Evolutionary conservation across 2,888 invertebrate genomes (phyloP).

Genomic region (Tribolium freemani): DNA sequence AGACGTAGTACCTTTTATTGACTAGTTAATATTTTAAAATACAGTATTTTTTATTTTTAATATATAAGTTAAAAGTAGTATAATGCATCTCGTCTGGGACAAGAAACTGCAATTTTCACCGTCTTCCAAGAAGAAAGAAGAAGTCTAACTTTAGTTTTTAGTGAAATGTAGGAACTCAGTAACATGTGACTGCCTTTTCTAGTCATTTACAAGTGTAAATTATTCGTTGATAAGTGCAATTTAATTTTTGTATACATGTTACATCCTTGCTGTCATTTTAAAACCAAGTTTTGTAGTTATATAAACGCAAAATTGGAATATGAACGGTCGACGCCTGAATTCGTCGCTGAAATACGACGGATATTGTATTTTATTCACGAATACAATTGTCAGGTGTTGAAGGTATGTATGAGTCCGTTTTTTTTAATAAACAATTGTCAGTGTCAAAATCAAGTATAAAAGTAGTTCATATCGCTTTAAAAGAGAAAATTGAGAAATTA

Average conservation of each 20-base stretch:
- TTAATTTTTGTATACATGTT: not conserved
- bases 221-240: not conserved
- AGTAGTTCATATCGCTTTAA: no score
- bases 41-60: not conserved
- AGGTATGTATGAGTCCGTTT: no score
- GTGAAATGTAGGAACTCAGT: not conserved
- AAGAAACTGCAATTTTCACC: not conserved
- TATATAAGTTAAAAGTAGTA: not conserved
- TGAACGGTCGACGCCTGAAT: conserved; percentile 41
- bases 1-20: no score
- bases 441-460: no score
- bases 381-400: conserved; percentile 41
- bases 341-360: conserved; percentile 46
- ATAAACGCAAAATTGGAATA: conserved; percentile 45
- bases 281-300: conserved; percentile 46
- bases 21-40: no score
- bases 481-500: no score
- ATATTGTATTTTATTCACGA: conserved; percentile 47
- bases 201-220: not conserved
- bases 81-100: not conserved
- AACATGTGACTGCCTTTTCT: not conserved
- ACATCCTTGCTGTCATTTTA: not conserved
- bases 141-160: not conserved
- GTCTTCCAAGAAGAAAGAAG: not conserved
- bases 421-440: no score